Evolutionary conservation across 2,888 invertebrate species (phyloP), one percentile per base, ranked within the genome.

Genomic region (Cancer borealis): DNA sequence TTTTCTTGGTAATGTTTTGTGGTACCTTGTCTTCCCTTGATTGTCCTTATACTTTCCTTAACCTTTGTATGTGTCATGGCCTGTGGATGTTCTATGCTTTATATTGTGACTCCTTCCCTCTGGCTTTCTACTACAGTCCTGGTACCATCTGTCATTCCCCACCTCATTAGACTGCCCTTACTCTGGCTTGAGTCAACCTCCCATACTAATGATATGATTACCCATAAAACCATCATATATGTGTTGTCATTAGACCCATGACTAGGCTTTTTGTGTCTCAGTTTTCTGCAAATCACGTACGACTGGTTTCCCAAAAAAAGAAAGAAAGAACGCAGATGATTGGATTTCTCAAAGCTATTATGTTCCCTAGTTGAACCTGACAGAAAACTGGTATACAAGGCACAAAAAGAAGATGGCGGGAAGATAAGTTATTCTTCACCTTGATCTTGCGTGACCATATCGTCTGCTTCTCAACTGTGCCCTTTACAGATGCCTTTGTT

Each of bases 401-500:
- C 39, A 39, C 39, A 39, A 39, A 84, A 26, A 79, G 26, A 79
- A 79, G 4, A 73, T 30, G 4, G 17, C 3, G 12, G 30, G 21
- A 60, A 60, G 3, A 60, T 60, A 60, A 21, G 21, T 60, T 92
- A 14, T 14, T 84, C 39, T 39, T 8, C 14, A 39, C 45, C 45
- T 73, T 46, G 46, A 79, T 39, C 30, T 92, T 30, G 84, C 88
- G 39, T 73, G 45, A 92, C 39, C 54, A 30, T 84, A 39, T 84
- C 84, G 39, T 39, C 30, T 84, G 89, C 66, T 88, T 91, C 91
- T 89, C 92, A 92, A 89, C 84, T 90, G 54, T 94, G 84, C 21
- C 94, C 93, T 92, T 95, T 95, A 84, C 95, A 95, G 93, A 93
- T 92, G 90, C 93, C 95, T 79, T 79, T 96, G 66, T 73, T 95